phyloP scores from a whole-genome alignment of 2,113 vertebrate species.

The Lethenteron reissneri region DNA sequence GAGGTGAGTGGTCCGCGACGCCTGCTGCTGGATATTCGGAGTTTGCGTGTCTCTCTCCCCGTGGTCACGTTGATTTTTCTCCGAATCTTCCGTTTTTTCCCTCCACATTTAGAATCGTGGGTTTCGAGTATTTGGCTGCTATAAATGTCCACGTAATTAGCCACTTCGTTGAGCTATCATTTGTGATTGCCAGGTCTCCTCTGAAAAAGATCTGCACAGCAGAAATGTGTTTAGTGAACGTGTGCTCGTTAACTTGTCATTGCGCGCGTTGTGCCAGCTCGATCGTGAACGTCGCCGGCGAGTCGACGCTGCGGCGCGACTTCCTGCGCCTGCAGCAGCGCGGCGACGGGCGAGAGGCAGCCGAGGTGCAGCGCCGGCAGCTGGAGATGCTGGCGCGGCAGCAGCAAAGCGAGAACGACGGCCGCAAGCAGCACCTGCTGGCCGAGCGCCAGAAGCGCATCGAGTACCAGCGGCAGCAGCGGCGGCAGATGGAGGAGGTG shows the following conservation, averaged over 20 bases:
- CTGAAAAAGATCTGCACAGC: too few relatives aligned
- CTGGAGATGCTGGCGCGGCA: slow-evolving; percentile 35
- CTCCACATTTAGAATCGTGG: not conserved
- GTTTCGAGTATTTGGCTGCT: not conserved
- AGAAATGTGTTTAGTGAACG: too few relatives aligned
- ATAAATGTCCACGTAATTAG: slow-evolving; percentile 19
- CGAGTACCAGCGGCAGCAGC: slow-evolving; percentile 93
- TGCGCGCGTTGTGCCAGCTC: slow-evolving; percentile 28
- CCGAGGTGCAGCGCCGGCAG: not conserved
- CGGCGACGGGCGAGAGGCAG: not conserved
- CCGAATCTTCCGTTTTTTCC: too few relatives aligned
- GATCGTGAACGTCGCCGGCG: slow-evolving; percentile 84
- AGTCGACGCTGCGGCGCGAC: slow-evolving; percentile 79
- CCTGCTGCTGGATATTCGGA: too few relatives aligned
- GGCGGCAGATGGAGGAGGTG: slow-evolving; percentile 81
- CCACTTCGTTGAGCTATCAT: slow-evolving; percentile 79
- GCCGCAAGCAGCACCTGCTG: slow-evolving; percentile 81
- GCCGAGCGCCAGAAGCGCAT: slow-evolving; percentile 90
- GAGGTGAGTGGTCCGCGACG: slow-evolving; percentile 28
- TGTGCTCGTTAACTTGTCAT: too few relatives aligned
- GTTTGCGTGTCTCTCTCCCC: not conserved
- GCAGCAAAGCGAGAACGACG: slow-evolving; percentile 80
- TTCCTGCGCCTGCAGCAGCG: slow-evolving; percentile 76
- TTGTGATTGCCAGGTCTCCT: too few relatives aligned
- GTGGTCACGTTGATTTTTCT: not conserved